Percentiles rank a stretch among this genome's conserved stretches.
Conservation (phyloP, 2,797 vertebrate species). For the Garrulus glandarius region DNA sequence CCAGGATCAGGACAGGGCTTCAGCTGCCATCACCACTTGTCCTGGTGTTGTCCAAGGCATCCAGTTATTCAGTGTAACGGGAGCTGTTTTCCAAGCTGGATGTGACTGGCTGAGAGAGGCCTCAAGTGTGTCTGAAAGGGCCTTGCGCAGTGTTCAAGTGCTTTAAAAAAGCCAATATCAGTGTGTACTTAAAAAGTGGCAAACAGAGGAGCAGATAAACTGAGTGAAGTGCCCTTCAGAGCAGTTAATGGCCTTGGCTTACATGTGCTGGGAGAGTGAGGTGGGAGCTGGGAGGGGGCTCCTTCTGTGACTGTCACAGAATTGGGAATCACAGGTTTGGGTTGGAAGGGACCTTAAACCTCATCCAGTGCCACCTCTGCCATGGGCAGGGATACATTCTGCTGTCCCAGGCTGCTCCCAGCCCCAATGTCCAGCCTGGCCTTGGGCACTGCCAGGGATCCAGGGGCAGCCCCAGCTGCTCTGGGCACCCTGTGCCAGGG, state of each 20-base stretch:
- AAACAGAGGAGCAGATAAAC: constrained; percentile 80
- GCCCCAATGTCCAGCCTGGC: background rate
- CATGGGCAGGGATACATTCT: background rate
- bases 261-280: constrained; percentile 49
- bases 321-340: background rate
- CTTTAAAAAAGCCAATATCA: constrained; percentile 75
- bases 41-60: rapidly evolving
- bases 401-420: background rate
- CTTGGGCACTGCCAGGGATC: background rate
- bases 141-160: constrained; percentile 66
- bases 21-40: rapidly evolving
- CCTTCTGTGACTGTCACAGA: background rate
- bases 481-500: background rate
- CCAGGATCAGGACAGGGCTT: rapidly evolving
- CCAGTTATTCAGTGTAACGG: background rate
- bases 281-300: background rate
- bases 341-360: background rate
- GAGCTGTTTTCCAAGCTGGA: background rate
- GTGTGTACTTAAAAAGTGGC: constrained; percentile 72
- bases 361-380: rapidly evolving
- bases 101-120: background rate
- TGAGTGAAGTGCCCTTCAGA: constrained; percentile 80
- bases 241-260: constrained; percentile 75
- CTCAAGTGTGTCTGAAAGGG: constrained; percentile 38
- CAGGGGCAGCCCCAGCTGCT: background rate